Evolutionary conservation across 2,888 invertebrate genomes (phyloP), one percentile per base, ranked within the genome.

Genomic region (Physocephala rufipes): DNA sequence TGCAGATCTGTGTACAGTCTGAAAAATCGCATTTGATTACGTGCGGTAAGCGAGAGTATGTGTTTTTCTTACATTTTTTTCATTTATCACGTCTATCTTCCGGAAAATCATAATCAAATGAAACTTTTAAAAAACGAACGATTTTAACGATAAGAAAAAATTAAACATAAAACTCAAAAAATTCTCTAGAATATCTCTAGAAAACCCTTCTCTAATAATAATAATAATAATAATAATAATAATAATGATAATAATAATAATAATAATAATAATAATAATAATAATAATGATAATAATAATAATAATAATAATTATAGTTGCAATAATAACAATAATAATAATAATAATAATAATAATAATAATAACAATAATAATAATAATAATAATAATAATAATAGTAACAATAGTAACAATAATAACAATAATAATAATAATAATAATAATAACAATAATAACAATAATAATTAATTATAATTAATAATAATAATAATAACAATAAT

Each of bases 391-490:
- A 59, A 59, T 21, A 21, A 21, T 21, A 59, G 24, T 21, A 59
- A 21, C 24, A 59, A 59, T 21, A 59, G 24, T 59, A 21, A 59
- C 7, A 59, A 59, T 21, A 21, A 21, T 21, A 59, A 59, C 7
- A 59, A 21, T 59, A 59, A 59, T 21, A 59, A 59, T 59, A 21
- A 59, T 59, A 59, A 59, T 21, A 21, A 21, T 21, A 59, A 59
- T 21, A 59, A 21, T 59, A 59, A 59, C 7, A 59, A 59, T 59
- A 21, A 59, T 21, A 59, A 59, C 7, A 21, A 21, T n/a, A n/a
- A n/a, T n/a, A n/a, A n/a, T n/a, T n/a, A n/a, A n/a, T n/a, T n/a
- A n/a, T n/a, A n/a, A n/a, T n/a, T n/a, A n/a, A n/a, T 21, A 59
- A 59, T 36, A 59, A 59, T 59, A 21, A 59, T 21, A 59, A 59